Evolutionary conservation across 2,113 vertebrate genomes (phyloP).

Genomic region (Cyanocitta stelleri): DNA sequence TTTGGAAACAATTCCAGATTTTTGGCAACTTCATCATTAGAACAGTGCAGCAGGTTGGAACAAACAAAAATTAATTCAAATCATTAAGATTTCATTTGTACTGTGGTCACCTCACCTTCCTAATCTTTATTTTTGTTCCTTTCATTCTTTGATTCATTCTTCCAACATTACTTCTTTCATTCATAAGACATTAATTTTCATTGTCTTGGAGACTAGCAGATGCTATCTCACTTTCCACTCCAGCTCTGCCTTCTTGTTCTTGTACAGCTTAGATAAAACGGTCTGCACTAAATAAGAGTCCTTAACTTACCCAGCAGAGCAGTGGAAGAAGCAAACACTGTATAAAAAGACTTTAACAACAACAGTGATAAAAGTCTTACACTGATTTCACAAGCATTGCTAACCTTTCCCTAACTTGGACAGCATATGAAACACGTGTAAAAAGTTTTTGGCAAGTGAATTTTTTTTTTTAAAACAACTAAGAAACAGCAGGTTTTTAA

Average conservation of each 20-base stretch:
- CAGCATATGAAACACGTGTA: not conserved
- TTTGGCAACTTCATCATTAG: not conserved
- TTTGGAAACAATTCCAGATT: not conserved
- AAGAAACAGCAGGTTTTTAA: not conserved
- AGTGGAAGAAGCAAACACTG: not conserved
- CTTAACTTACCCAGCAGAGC: not conserved
- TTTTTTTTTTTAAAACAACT: not conserved
- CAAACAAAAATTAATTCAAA: not conserved
- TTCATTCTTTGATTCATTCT: not conserved
- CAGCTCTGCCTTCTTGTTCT: not conserved
- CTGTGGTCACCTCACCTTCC: not conserved
- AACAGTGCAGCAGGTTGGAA: not conserved
- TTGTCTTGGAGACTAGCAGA: not conserved
- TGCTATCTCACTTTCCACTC: not conserved
- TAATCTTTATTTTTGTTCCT: not conserved
- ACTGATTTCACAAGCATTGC: not conserved
- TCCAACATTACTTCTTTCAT: not conserved
- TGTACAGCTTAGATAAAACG: not conserved
- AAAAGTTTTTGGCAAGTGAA: not conserved
- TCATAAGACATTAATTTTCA: not conserved
- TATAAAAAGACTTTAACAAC: not conserved
- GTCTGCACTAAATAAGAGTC: not conserved
- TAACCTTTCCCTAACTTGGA: not conserved
- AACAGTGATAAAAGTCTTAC: not conserved
- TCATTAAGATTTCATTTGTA: not conserved